phyloP scores from a whole-genome alignment of 1,140 invertebrate species.

The Sycophila sp. region DNA sequence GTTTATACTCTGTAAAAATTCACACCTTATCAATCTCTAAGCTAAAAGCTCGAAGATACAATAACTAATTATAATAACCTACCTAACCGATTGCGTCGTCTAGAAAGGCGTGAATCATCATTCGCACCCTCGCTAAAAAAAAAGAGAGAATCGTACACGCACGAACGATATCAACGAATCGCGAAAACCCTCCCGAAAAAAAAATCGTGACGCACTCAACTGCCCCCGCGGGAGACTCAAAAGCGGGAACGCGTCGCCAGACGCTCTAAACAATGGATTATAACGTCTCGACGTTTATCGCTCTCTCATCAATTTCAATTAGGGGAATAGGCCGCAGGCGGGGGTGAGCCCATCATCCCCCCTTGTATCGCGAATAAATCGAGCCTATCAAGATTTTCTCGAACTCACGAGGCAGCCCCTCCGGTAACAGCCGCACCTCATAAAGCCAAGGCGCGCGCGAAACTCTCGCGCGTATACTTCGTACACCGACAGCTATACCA shows the following conservation, averaged over 20 bases:
- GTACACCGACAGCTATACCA: not conserved
- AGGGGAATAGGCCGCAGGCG: not conserved
- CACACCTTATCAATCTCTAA: no score
- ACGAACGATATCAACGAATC: no score
- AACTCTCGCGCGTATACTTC: not conserved
- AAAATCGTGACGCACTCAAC: not conserved
- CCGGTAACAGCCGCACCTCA: not conserved
- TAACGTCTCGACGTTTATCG: not conserved
- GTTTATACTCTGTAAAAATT: no score
- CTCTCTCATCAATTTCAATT: conserved; percentile 23
- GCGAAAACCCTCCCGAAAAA: no score
- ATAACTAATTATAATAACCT: no score
- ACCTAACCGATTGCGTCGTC: no score
- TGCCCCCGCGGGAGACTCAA: not conserved
- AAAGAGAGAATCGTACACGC: no score
- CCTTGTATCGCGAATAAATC: conserved; percentile 20
- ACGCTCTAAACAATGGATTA: not conserved
- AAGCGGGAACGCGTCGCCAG: not conserved
- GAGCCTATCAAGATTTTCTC: conserved; percentile 26
- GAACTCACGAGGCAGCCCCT: not conserved
- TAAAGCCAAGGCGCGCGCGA: not conserved
- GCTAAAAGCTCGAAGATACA: no score
- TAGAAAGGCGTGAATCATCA: no score
- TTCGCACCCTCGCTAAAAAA: no score
- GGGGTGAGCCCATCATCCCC: no score